Evolutionary conservation across 2,888 invertebrate species (phyloP).

Genomic region (Cephus runcator): DNA sequence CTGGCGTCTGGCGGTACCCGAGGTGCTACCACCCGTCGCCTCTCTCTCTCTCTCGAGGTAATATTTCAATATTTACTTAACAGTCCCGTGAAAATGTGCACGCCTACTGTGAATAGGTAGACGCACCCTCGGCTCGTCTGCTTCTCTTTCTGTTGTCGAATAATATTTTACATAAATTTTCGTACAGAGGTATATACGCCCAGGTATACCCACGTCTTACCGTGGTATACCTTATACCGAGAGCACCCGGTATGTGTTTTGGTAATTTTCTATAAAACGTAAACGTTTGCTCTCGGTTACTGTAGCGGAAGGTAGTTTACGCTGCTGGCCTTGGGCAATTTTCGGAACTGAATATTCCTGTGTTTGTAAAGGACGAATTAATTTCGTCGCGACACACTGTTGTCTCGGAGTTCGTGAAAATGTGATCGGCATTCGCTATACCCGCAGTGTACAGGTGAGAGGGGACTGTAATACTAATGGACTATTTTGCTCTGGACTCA

Average conservation of each 20-base stretch:
- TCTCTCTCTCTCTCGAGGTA: slow-evolving; percentile 40
- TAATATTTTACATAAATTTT: neutral
- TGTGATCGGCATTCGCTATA: neutral
- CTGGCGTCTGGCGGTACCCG: slow-evolving; percentile 28
- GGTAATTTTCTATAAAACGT: neutral
- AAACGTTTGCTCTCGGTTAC: neutral
- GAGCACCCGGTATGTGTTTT: neutral
- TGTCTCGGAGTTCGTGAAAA: neutral
- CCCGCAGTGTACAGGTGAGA: neutral
- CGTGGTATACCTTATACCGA: neutral
- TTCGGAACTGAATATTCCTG: neutral
- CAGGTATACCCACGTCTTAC: neutral
- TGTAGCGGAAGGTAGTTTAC: neutral
- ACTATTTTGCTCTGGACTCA: neutral
- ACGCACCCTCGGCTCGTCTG: neutral
- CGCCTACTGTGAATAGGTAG: neutral
- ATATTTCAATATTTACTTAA: slow-evolving; percentile 59
- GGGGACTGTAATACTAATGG: neutral
- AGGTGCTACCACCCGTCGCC: slow-evolving; percentile 28
- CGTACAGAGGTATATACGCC: neutral
- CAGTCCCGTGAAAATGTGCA: slow-evolving; percentile 25
- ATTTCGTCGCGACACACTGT: neutral
- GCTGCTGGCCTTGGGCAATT: neutral
- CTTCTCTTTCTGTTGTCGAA: neutral
- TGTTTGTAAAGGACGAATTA: neutral